Conservation (phyloP, 2,113 vertebrate species). For the Cygnus buccinator region DNA sequence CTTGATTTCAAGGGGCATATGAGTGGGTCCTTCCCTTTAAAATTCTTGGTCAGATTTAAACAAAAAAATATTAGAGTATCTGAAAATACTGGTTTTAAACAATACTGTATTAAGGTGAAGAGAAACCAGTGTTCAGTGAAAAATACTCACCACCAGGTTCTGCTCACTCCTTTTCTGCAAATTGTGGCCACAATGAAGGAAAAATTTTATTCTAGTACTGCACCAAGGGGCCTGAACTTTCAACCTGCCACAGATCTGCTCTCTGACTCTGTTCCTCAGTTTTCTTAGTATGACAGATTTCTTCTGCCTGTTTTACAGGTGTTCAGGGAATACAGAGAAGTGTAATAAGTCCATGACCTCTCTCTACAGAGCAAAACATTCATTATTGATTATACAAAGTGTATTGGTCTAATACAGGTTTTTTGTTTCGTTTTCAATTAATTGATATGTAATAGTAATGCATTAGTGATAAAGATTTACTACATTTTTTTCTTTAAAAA, state of each 20-base stretch:
- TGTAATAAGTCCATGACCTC: neutral
- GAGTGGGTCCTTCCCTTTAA: neutral
- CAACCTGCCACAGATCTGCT: neutral
- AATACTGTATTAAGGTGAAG: neutral
- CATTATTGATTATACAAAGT: neutral
- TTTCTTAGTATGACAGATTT: neutral
- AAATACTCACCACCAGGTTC: neutral
- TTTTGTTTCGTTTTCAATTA: neutral
- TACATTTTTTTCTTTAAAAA: slow-evolving; percentile 1
- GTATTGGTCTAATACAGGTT: neutral
- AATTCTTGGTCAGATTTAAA: neutral
- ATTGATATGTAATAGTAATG: neutral
- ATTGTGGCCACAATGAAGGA: neutral
- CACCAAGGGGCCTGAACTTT: neutral
- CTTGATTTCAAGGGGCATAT: neutral
- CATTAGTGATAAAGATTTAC: neutral
- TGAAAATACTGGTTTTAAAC: neutral
- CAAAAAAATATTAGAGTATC: neutral
- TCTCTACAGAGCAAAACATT: neutral
- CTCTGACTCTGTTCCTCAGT: neutral
- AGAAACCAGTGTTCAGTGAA: neutral
- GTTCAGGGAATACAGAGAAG: neutral
- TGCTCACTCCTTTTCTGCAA: neutral
- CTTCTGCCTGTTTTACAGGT: neutral
- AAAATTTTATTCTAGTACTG: neutral